Evolutionary conservation across 2,888 invertebrate genomes (phyloP).

Genomic region (Parochlus steinenii): DNA sequence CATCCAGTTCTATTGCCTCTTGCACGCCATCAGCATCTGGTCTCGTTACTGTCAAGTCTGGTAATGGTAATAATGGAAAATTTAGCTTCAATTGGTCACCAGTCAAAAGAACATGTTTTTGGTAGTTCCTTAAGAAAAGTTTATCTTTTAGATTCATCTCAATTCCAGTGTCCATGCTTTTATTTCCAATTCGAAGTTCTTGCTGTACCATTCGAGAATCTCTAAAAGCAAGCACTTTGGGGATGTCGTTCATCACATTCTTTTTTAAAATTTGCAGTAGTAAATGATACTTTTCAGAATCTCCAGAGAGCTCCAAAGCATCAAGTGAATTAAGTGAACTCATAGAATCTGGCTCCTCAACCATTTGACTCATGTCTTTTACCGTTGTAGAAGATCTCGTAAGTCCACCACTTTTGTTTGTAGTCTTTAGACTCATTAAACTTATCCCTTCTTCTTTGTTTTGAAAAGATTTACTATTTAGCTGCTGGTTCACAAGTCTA

Average conservation of each 20-base stretch:
- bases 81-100: constrained; percentile 11
- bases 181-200: constrained; percentile 28
- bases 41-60: constrained; percentile 26
- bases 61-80: too few species aligned
- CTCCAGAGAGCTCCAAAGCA: constrained; percentile 2
- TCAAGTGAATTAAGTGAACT: background rate
- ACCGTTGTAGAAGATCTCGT: constrained; percentile 25
- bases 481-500: constrained; percentile 18
- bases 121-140: constrained; percentile 17
- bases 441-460: background rate
- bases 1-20: constrained; percentile 21
- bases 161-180: constrained; percentile 28
- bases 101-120: constrained; percentile 3
- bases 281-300: constrained; percentile 8
- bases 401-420: constrained; percentile 16
- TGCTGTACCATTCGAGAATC: constrained; percentile 29
- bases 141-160: constrained; percentile 22
- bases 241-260: constrained; percentile 24
- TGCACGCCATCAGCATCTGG: constrained; percentile 27
- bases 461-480: constrained; percentile 8
- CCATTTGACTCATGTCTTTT: constrained; percentile 22
- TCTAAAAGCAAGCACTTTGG: constrained; percentile 26
- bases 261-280: constrained; percentile 11
- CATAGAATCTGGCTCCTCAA: constrained; percentile 2
- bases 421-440: too few species aligned